Percentiles rank a stretch among this genome's conserved stretches.
Evolutionary conservation across 2,888 invertebrate species (phyloP).

Genomic region (Noctua comes): DNA sequence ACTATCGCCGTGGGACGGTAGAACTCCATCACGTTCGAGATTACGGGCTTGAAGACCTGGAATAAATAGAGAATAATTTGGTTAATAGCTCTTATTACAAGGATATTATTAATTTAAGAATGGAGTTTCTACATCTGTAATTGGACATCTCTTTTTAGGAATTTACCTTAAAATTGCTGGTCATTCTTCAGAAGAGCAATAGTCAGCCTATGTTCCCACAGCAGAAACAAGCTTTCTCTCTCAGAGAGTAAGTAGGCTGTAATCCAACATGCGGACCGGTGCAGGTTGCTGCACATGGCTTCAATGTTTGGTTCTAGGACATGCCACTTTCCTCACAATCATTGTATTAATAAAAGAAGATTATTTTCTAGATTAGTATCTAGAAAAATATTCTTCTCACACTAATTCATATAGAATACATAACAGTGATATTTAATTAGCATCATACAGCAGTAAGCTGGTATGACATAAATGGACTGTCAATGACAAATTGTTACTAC

Average conservation of each 20-base stretch:
- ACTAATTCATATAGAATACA: not conserved
- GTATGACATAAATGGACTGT: not conserved
- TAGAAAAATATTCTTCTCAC: not conserved
- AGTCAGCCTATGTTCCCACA: not conserved
- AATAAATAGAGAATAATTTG: conserved; percentile 37
- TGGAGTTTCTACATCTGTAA: not conserved
- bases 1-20: conserved; percentile 99
- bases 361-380: not conserved
- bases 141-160: not conserved
- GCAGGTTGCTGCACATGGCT: not conserved
- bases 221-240: not conserved
- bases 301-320: not conserved
- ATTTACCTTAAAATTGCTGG: not conserved
- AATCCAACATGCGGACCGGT: not conserved
- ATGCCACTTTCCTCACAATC: not conserved
- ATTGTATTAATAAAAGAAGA: not conserved
- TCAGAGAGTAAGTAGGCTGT: not conserved
- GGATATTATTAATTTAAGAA: not conserved
- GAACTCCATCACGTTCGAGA: conserved; percentile 98
- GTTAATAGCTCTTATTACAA: not conserved
- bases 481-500: not conserved
- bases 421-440: not conserved
- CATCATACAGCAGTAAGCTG: not conserved
- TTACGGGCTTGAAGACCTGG: conserved; percentile 97
- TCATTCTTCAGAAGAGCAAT: not conserved